Conservation (phyloP, 2,113 vertebrate species). For the Triplophysa tibetana region DNA sequence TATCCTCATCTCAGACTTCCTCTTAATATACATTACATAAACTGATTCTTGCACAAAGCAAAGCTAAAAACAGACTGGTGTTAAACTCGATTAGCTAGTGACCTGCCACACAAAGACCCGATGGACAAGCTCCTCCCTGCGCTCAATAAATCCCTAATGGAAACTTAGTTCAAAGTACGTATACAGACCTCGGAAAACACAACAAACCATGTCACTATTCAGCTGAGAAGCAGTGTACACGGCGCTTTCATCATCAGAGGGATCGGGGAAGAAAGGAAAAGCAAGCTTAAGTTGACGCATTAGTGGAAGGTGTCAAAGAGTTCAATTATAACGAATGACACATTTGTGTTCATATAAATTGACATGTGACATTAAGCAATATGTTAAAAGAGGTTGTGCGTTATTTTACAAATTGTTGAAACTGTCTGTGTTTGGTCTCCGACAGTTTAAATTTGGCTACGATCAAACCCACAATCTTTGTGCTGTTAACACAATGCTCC, state of each 20-base stretch:
- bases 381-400: no score
- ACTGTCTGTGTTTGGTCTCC: no score
- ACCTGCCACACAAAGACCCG: neutral
- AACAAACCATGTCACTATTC: neutral
- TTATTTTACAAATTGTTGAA: no score
- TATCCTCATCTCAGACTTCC: neutral
- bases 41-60: slow-evolving; percentile 1
- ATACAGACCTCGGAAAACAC: neutral
- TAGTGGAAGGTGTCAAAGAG: neutral
- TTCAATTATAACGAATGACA: neutral
- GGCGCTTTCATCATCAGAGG: neutral
- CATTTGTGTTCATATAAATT: no score
- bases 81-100: neutral
- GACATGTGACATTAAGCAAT: no score
- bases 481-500: no score
- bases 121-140: neutral
- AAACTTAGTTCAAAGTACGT: neutral
- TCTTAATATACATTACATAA: neutral
- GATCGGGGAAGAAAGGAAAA: neutral
- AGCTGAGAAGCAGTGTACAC: neutral
- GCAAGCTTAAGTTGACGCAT: neutral
- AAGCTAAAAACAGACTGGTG: neutral
- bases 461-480: no score
- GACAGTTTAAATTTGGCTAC: no score
- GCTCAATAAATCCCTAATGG: slow-evolving; percentile 9